These are phyloP conservation scores for Leptinotarsa peninsularis DNA, from an alignment of 2,888 invertebrate genomes.

Conservation along the genomic window DNA sequence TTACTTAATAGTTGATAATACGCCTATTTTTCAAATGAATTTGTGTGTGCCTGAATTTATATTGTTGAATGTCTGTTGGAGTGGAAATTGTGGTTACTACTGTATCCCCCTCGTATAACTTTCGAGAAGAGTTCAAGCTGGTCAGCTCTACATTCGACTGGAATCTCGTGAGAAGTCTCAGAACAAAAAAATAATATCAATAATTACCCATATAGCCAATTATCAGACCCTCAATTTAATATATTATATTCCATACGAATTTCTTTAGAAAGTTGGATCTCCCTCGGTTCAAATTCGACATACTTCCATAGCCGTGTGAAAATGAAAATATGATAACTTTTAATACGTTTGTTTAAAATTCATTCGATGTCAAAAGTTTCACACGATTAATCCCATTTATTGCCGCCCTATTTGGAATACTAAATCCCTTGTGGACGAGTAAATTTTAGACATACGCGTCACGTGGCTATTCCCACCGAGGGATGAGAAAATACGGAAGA, in stretches of 20 bases:
- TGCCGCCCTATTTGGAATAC: background rate
- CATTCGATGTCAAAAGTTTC: slow-evolving; percentile 17
- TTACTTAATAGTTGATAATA: too few species aligned
- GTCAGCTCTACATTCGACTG: background rate
- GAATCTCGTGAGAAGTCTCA: slow-evolving; percentile 18
- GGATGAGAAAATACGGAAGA: slow-evolving; percentile 17
- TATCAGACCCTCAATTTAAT: slow-evolving; percentile 6
- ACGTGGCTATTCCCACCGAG: slow-evolving; percentile 20
- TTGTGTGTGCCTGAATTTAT: too few species aligned
- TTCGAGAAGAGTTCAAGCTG: background rate
- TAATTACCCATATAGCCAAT: slow-evolving; percentile 4
- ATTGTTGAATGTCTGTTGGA: background rate
- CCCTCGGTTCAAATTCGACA: slow-evolving; percentile 14
- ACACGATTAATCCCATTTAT: slow-evolving; percentile 9
- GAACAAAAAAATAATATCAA: slow-evolving; percentile 6
- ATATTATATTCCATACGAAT: slow-evolving; percentile 13
- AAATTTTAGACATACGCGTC: slow-evolving; percentile 10
- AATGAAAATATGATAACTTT: slow-evolving; percentile 17
- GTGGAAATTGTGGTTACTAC: background rate
- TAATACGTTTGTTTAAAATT: slow-evolving; percentile 14
- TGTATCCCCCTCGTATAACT: background rate
- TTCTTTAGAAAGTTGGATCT: slow-evolving; percentile 18
- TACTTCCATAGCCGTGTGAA: slow-evolving; percentile 15
- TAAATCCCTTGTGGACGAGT: slow-evolving; percentile 16
- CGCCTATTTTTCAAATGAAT: too few species aligned